Percentiles rank a stretch among this genome's conserved stretches.
Evolutionary conservation across 2,888 invertebrate genomes (phyloP).

Genomic region (Agriopis leucophaearia): DNA sequence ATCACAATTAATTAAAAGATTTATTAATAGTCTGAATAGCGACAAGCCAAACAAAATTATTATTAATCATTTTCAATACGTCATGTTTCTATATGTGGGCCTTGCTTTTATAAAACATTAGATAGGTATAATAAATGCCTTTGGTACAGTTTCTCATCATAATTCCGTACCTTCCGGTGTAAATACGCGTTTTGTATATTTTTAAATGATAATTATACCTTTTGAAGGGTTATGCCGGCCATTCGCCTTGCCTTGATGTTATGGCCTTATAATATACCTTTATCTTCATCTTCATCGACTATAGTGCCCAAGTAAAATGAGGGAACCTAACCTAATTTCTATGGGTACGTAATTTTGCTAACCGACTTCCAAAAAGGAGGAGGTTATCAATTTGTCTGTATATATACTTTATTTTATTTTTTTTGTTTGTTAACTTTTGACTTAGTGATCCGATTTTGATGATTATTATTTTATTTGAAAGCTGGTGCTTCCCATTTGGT

Average conservation of each 20-base stretch:
- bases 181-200: conserved; percentile 3
- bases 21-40: background rate
- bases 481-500: too few relatives aligned
- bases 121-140: conserved; percentile 5
- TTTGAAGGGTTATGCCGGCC: conserved; percentile 15
- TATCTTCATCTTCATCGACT: conserved; percentile 4
- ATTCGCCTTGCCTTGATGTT: conserved; percentile 17
- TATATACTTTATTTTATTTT: too few relatives aligned
- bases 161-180: conserved; percentile 4
- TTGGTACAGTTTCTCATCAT: conserved; percentile 11
- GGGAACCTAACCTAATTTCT: too few relatives aligned
- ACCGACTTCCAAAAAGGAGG: too few relatives aligned
- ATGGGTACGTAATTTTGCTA: too few relatives aligned
- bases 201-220: conserved; percentile 8
- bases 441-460: too few relatives aligned
- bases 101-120: conserved; percentile 9
- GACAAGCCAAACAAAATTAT: background rate
- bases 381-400: too few relatives aligned
- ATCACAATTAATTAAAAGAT: background rate
- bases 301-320: background rate
- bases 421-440: too few relatives aligned
- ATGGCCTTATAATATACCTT: background rate
- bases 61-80: conserved; percentile 10
- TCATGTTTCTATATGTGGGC: conserved; percentile 4
- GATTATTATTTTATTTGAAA: too few relatives aligned